Evolutionary conservation across 2,888 invertebrate genomes (phyloP), one percentile per base, ranked within the genome.

Genomic region (Tenthredo distinguenda): DNA sequence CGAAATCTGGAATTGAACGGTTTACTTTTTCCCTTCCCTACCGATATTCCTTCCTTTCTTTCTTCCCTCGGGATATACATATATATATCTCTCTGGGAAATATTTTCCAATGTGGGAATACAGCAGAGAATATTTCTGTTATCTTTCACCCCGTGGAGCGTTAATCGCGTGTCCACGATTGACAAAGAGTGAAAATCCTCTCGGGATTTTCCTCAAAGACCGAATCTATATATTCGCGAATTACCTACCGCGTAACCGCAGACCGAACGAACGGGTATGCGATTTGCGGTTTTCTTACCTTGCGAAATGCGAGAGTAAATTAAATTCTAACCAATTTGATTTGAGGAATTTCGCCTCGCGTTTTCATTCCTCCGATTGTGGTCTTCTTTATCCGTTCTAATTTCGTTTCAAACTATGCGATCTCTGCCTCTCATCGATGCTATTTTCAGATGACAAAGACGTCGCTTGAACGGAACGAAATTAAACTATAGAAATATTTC

Each of bases 1-100:
- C 72, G 26, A n/a, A 40, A 74, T 74, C 72, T 74, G 37, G 72
- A 74, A 74, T 74, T 43, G 72, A 74, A 74, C 72, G 43, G 2
- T 37, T 71, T 37, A 18, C 71, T 37, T 71, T 37, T n/a, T 9
- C 18, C n/a, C 2, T 37, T 37, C n/a, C 6, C 37, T 71, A 34
- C 68, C 34, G 10, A 7, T 18, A 31, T 34, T 68, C 12, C 18
- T 68, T 68, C 15, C 34, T 34, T 34, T 34, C 68, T 68, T 34
- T 34, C 68, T 68, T 34, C 68, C 68, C 68, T 31, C 18, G 68
- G 68, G 68, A 68, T 68, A 68, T 34, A 31, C 34, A 6, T 5
- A 26, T 65, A 26, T 68, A 34, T 68, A 68, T 68, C 1, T 68
- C 1, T 68, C 15, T 68, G 18, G 34, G 34, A 18, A 34, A 18